phyloP scores from a whole-genome alignment of 2,797 vertebrate species.

The Phaenicophaeus curvirostris region DNA sequence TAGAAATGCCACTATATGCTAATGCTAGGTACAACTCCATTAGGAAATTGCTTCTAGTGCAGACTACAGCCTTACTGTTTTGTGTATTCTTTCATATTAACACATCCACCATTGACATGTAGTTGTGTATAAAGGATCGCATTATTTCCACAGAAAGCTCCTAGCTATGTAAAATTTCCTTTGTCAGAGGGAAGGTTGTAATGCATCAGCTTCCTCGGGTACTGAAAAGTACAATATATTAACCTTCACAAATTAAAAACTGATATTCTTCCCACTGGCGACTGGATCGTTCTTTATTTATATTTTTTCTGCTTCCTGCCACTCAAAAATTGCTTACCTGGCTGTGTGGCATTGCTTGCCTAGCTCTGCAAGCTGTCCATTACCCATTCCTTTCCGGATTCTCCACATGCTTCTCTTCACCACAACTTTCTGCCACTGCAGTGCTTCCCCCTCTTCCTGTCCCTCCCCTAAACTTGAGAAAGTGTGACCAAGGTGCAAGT shows the following conservation, averaged over 20 bases:
- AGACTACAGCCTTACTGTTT: constrained; percentile 15
- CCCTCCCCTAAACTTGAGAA: neutral
- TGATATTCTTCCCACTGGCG: neutral
- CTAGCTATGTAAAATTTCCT: neutral
- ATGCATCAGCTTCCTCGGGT: constrained; percentile 2
- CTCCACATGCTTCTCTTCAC: neutral
- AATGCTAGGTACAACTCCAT: neutral
- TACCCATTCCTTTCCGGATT: neutral
- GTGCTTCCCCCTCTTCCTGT: neutral
- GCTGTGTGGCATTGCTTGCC: neutral
- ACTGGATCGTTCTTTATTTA: neutral
- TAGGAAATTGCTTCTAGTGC: neutral
- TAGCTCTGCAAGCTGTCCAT: neutral
- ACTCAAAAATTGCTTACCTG: neutral
- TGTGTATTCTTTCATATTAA: constrained; percentile 2
- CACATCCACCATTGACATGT: neutral
- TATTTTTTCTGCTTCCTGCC: neutral
- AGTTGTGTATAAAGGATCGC: neutral
- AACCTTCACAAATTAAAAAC: neutral
- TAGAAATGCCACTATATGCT: neutral
- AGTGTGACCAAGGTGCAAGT: neutral
- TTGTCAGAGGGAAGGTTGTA: neutral
- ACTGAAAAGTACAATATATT: neutral
- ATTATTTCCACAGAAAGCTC: constrained; percentile 19
- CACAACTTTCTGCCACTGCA: neutral